Evolutionary conservation across 2,113 vertebrate species (phyloP), one percentile per base, ranked within the genome.

Genomic region (Salvelinus alpinus): DNA sequence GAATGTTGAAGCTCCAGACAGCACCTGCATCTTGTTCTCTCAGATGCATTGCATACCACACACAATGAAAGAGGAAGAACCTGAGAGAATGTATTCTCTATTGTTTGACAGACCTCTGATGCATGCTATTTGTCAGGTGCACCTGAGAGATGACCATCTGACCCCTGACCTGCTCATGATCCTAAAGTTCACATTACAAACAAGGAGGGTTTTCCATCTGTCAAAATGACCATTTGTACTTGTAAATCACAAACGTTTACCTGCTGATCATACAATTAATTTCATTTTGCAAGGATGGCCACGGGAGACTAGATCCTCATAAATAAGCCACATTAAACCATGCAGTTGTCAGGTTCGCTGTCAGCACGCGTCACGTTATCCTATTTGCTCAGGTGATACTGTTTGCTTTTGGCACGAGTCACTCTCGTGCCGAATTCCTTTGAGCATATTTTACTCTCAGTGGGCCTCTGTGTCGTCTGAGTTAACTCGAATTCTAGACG

Each of bases 1-100:
- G 14, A 91, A 97, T 3, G 38, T 87, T 16, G 91, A 64, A 0
- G 82, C 85, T 29, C 16, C 31, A 48, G 6, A 75, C 54, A 74
- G 86, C 0, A 11, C 18, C 1, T 71, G 54, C 5, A 8, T 70
- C 3, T 78, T 88, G 27, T 76, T 72, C 77, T 81, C 74, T 59
- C 78, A 93, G 85, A 88, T 90, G 81, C 69, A 22, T 34, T 44
- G 67, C 12, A 59, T 38, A 59, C 18, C 44, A 64, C 20, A 72
- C 14, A 22, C 66, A 5, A 16, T 20, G 34, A 44, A 44, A 44
- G 2, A 12, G 38, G 9, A 44, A 44, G 38, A 44, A 44, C 38
- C 38, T 3, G 38, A 12, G 38, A 44, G 0, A 44, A 12, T 44
- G 38, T 44, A 44, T 44, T 44, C 38, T 44, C 38, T 11, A 44